Evolutionary conservation across 2,888 invertebrate species (phyloP).

Genomic region (Drosophila koepferae): DNA sequence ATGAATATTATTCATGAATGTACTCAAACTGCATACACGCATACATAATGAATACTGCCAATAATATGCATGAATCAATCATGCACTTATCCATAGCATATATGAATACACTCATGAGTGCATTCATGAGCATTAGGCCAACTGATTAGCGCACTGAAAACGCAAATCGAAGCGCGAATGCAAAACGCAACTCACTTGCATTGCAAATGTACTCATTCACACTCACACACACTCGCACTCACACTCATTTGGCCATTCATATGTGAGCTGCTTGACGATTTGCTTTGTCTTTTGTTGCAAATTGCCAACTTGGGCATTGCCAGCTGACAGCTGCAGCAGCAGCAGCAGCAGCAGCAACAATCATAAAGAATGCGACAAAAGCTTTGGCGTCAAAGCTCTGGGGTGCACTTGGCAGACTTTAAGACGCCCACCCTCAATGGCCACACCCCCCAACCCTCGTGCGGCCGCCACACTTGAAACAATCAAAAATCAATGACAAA

Average conservation of each 20-base stretch:
- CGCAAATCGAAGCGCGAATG: slow-evolving; percentile 24
- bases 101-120: slow-evolving; percentile 18
- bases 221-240: slow-evolving; percentile 7
- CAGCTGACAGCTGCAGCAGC: slow-evolving; percentile 45
- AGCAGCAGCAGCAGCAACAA: slow-evolving; percentile 31
- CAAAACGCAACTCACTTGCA: slow-evolving; percentile 18
- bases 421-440: slow-evolving; percentile 12
- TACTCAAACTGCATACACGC: slow-evolving; percentile 11
- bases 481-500: slow-evolving; percentile 78
- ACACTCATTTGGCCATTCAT: slow-evolving; percentile 3
- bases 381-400: slow-evolving; percentile 75
- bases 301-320: slow-evolving; percentile 78
- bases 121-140: slow-evolving; percentile 17
- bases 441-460: slow-evolving; percentile 7
- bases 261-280: not conserved
- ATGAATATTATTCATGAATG: slow-evolving; percentile 1
- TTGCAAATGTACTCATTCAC: slow-evolving; percentile 29
- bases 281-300: slow-evolving; percentile 71
- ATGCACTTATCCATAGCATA: not conserved
- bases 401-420: slow-evolving; percentile 77
- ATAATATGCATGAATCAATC: not conserved
- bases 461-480: slow-evolving; percentile 70
- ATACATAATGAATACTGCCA: not conserved
- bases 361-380: slow-evolving; percentile 52
- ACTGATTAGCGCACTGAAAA: slow-evolving; percentile 24